phyloP scores from a whole-genome alignment of 2,888 invertebrate genomes.

The Platycheirus albimanus region DNA sequence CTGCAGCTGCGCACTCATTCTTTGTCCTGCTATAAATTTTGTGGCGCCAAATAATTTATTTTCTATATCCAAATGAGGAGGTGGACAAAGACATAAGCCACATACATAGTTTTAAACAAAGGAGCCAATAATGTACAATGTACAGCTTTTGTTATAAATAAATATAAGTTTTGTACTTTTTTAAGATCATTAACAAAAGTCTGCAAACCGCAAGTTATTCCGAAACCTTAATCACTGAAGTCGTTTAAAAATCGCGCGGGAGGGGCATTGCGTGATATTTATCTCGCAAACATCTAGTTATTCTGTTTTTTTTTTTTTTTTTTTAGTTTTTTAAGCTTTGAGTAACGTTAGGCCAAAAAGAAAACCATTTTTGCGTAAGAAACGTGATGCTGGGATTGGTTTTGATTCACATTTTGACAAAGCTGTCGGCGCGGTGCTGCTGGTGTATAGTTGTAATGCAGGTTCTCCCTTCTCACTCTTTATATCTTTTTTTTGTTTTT shows the following conservation, averaged over 20 bases:
- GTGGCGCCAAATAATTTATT: slow-evolving; percentile 65
- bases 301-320: slow-evolving; percentile 20
- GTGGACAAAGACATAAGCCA: slow-evolving; percentile 53
- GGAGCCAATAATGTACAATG: slow-evolving; percentile 14
- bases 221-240: slow-evolving; percentile 42
- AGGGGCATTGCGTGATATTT: slow-evolving; percentile 49
- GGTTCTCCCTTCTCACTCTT: slow-evolving; percentile 10
- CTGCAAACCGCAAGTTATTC: slow-evolving; percentile 49
- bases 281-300: slow-evolving; percentile 47
- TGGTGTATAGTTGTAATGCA: slow-evolving; percentile 5
- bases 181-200: slow-evolving; percentile 65
- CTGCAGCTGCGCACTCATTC: slow-evolving; percentile 65
- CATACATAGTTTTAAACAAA: slow-evolving; percentile 32
- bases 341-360: background rate
- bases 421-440: slow-evolving; percentile 29
- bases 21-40: slow-evolving; percentile 62
- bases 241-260: slow-evolving; percentile 34
- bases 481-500: background rate
- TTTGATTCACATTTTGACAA: slow-evolving; percentile 66
- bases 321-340: background rate
- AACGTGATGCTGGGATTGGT: slow-evolving; percentile 12
- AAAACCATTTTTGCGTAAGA: slow-evolving; percentile 47
- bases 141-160: slow-evolving; percentile 4
- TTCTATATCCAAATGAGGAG: slow-evolving; percentile 37
- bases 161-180: background rate